Percentiles rank a stretch among this genome's conserved stretches.
phyloP scores from a whole-genome alignment of 2,113 vertebrate species.

The Hippocampus barbouri region DNA sequence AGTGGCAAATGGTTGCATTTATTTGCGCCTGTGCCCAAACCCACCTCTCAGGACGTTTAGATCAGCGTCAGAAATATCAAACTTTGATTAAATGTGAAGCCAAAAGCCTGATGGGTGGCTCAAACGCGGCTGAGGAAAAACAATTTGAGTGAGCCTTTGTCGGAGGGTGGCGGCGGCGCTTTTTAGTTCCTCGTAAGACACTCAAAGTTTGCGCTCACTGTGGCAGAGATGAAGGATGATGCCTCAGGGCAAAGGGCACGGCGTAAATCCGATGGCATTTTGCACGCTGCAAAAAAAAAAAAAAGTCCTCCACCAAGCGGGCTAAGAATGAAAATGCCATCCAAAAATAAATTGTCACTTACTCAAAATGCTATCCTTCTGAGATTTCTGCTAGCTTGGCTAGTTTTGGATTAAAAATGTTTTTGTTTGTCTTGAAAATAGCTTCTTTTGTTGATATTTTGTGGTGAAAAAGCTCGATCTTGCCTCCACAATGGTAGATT shows the following conservation, averaged over 20 bases:
- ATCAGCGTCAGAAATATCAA: conserved; percentile 33
- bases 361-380: neutral
- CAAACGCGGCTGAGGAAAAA: neutral
- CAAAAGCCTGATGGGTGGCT: conserved; percentile 1
- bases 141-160: neutral
- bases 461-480: neutral
- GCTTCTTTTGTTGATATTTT: neutral
- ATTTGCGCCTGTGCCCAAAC: conserved; percentile 40
- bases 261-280: neutral
- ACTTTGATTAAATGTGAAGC: conserved; percentile 41
- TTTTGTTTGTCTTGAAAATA: neutral
- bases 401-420: neutral
- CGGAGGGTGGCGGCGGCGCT: conserved; percentile 9
- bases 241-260: neutral
- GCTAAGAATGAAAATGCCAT: neutral
- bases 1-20: conserved; percentile 53
- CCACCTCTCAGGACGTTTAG: conserved; percentile 36
- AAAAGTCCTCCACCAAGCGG: neutral
- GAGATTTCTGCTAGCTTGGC: neutral
- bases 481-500: neutral
- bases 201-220: conserved; percentile 33
- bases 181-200: conserved; percentile 49
- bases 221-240: conserved; percentile 25
- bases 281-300: neutral
- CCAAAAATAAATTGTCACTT: neutral